These are phyloP conservation scores for Nemopilema nomurai DNA, from an alignment of 30 jellyfish, hydroid and myxozoan genomes.

Conservation along the genomic window DNA sequence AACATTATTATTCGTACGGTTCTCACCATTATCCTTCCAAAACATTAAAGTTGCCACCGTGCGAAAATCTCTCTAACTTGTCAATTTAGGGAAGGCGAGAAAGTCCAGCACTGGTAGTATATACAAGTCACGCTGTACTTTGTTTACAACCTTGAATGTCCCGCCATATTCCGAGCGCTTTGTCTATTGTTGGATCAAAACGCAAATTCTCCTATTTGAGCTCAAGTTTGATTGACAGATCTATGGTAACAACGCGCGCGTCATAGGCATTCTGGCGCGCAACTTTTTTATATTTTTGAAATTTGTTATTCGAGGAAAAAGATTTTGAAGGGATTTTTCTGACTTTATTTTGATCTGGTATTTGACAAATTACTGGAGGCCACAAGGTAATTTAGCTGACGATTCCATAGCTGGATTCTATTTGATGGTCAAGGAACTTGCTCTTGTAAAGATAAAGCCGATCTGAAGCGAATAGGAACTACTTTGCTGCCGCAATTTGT, in stretches of 20 bases:
- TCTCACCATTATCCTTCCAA: too few species aligned
- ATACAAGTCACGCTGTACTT: conserved; percentile 41
- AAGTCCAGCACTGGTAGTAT: too few species aligned
- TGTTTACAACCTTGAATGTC: conserved; percentile 83
- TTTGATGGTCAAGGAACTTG: not conserved
- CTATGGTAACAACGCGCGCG: conserved; percentile 98
- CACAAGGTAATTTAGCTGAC: not conserved
- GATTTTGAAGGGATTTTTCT: conserved; percentile 36
- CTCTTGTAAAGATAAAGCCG: not conserved
- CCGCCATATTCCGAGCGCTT: conserved; percentile 76
- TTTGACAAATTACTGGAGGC: conserved; percentile 18
- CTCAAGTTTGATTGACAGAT: conserved; percentile 78
- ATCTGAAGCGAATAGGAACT: conserved; percentile 36
- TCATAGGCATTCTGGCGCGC: conserved; percentile 93
- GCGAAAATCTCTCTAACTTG: too few species aligned
- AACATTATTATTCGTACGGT: too few species aligned
- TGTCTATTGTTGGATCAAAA: conserved; percentile 75
- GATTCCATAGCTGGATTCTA: not conserved
- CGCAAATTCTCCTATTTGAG: conserved; percentile 76
- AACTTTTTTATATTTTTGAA: conserved; percentile 74
- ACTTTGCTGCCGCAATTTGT: conserved; percentile 6
- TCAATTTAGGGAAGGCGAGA: too few species aligned
- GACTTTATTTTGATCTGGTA: conserved; percentile 51
- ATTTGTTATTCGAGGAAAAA: conserved; percentile 63
- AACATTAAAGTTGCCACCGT: too few species aligned